Base-by-base conservation (phyloP, 2,797 vertebrate genomes). In the Rallus crepitans region DNA sequence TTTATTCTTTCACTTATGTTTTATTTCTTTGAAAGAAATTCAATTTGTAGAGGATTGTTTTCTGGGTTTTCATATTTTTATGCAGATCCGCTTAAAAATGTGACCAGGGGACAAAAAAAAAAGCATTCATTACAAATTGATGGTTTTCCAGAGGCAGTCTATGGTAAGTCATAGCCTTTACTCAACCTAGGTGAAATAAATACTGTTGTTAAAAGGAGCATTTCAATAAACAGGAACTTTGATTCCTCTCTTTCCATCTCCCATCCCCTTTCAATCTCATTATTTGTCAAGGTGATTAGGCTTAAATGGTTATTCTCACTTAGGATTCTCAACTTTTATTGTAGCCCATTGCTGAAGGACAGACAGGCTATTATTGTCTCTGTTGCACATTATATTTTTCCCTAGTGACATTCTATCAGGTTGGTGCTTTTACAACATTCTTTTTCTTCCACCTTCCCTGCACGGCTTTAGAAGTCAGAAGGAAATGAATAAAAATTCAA, bases 11-110 rank as follows among this genome's bases (percentile, higher is more conserved):
- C 93, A 77, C 77, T 77, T 75, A 69, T 25, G 35, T 93, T 95
- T 93, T 93, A 82, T 94, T 97, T 97, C 91, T 94, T 96, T 80
- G 90, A 88, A 93, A 93, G 87, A 88, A 87, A 93, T 92, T 94
- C 96, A 94, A 94, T 97, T 97, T 95, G 66, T 85, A 94, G 77
- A 87, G 79, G 70, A 89, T 55, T 94, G 87, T 88, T 80, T 75
- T 88, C 68, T 78, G 50, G 75, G 55, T 88, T 93, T 94, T 84
- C 35, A 65, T 78, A 42, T 39, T 70, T 93, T 88, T 83, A 94
- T 87, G 66, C 84, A 94, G 61, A 90, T 92, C 89, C 17, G 40
- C 86, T 90, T 70, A 96, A 94, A 97, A 91, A 89, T 65, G 23
- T 70, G 71, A 93, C 75, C 4, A 9, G 35, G 35, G 13, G 5